Evolutionary conservation across 1,140 invertebrate species (phyloP), one percentile per base, ranked within the genome.

Genomic region (Hylyphantes graminicola): DNA sequence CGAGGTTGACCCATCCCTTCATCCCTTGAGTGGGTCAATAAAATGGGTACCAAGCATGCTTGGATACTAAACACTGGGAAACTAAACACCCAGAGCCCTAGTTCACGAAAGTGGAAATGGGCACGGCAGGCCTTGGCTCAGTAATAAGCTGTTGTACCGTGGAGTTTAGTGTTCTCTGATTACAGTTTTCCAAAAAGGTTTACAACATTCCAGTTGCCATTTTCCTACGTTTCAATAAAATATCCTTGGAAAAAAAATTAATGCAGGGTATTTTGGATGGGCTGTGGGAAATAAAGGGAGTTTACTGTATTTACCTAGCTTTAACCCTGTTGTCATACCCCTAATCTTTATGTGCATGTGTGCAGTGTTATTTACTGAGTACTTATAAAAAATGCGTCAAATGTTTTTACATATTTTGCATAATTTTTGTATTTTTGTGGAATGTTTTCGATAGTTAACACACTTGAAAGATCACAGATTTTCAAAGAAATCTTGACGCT

Each of bases 391-490:
- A 63, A 63, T 63, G 11, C 51, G 35, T 76, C 53, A 57, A 50
- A 64, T 76, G 12, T 64, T 57, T 13, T 35, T 21, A 57, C 55
- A 15, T 53, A 55, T 35, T 67, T 67, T 67, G 61, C 76, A 67
- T 70, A 53, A 55, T 21, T 74, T 12, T 74, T 74, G 13, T 53
- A 57, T 78, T 77, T 67, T 13, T 81, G 57, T 81, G 67, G 59
- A 72, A 51, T 81, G 50, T 81, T 73, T 81, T 73, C 79, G 73
- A 57, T 81, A 81, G 79, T 81, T 81, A 21, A 72, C 21, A 67
- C 19, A n/a, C 35, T 53, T 21, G 79, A 81, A 70, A 70, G 55
- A 73, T 81, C 79, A 81, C 21, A 81, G 64, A 63, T 81, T 68
- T 70, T 78, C 59, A 70, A 55, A 73, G 67, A 72, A 70, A 63